Evolutionary conservation across 2,888 invertebrate genomes (phyloP).

Genomic region (Caenorhabditis plicata): DNA sequence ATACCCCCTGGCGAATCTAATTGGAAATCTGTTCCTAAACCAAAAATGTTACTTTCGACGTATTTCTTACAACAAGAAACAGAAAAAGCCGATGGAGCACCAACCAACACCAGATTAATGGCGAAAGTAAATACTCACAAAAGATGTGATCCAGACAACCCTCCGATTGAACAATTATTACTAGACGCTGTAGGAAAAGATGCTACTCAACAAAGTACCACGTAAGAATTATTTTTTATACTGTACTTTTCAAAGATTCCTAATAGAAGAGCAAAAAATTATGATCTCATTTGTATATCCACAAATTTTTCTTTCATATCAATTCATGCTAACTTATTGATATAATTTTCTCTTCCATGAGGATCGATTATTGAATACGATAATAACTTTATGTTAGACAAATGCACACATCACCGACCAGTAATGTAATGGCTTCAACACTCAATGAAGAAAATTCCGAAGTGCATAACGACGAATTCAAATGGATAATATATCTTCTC

Average conservation of each 20-base stretch:
- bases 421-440: no score
- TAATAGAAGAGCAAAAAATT: no score
- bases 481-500: conserved; percentile 22
- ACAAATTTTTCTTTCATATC: no score
- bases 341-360: no score
- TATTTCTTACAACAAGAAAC: conserved; percentile 34
- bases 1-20: conserved; percentile 25
- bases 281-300: no score
- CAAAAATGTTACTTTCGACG: conserved; percentile 47
- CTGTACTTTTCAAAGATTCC: no score
- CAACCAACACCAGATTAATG: conserved; percentile 34
- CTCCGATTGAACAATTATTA: conserved; percentile 53
- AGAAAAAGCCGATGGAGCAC: conserved; percentile 26
- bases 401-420: no score
- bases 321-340: no score
- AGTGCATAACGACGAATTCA: conserved; percentile 16
- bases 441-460: conserved; percentile 2
- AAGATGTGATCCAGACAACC: conserved; percentile 36
- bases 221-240: no score
- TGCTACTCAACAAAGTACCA: background rate
- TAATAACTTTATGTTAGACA: no score
- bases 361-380: no score
- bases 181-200: conserved; percentile 48
- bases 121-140: conserved; percentile 32
- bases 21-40: conserved; percentile 44